A percentile compares a stretch with the other conserved stretches of the same genome.
phyloP scores from a whole-genome alignment of 35 echinoderm and acorn worm genomes.

The Eucidaris tribuloides region DNA sequence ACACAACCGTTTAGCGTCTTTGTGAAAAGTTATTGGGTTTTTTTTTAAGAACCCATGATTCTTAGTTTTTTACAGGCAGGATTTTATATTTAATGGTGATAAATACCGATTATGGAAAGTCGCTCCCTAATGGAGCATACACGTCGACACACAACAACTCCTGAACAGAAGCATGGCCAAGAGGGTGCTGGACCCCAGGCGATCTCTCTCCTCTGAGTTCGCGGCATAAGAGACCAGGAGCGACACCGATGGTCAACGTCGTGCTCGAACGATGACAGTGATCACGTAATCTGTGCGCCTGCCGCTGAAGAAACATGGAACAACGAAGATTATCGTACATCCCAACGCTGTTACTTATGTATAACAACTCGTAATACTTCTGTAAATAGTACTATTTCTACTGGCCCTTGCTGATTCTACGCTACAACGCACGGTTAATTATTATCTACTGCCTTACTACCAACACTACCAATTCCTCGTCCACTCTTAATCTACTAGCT shows the following conservation, averaged over 20 bases:
- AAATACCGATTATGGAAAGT: constrained; percentile 59
- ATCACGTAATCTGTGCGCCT: constrained; percentile 23
- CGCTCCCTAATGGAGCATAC: constrained; percentile 22
- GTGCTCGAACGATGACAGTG: constrained; percentile 39
- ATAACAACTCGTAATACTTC: too few species aligned
- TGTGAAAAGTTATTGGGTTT: too few species aligned
- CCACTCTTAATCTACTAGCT: too few species aligned
- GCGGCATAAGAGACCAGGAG: constrained; percentile 50
- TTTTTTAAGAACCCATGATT: not conserved
- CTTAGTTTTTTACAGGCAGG: not conserved
- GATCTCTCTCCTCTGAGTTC: constrained; percentile 52
- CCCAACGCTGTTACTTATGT: too few species aligned
- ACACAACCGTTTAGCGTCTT: not conserved
- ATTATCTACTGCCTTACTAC: too few species aligned
- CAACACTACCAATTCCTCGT: too few species aligned
- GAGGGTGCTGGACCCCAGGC: constrained; percentile 46
- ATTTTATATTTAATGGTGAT: not conserved
- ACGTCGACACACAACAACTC: constrained; percentile 45
- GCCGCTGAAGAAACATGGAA: not conserved
- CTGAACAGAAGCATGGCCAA: constrained; percentile 61
- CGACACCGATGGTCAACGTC: constrained; percentile 26
- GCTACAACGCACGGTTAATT: too few species aligned
- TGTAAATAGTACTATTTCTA: too few species aligned
- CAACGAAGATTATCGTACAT: too few species aligned
- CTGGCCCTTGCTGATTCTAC: too few species aligned